A percentile compares a stretch with the other conserved stretches of the same genome.
phyloP scores from a whole-genome alignment of 2,888 invertebrate genomes.

The Nomada fucata region DNA sequence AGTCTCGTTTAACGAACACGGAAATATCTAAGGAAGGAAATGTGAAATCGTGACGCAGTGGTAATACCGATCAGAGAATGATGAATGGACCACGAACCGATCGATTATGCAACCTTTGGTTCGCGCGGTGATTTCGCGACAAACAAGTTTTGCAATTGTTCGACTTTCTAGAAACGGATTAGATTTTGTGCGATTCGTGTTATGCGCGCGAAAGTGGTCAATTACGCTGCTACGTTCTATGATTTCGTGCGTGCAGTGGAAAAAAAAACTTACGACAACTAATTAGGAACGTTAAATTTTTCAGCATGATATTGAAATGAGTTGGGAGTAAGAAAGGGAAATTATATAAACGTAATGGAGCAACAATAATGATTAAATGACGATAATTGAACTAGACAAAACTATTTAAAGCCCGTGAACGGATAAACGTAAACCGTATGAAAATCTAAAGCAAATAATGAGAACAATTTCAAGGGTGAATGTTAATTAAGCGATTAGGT shows the following conservation, averaged over 20 bases:
- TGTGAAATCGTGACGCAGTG: neutral
- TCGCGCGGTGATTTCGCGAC: neutral
- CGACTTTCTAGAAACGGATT: constrained; percentile 7
- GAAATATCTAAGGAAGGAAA: constrained; percentile 2
- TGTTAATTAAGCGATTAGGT: neutral
- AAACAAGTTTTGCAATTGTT: constrained; percentile 32
- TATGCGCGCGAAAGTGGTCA: constrained; percentile 5
- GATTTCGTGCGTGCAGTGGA: neutral
- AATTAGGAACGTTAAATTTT: too few species aligned
- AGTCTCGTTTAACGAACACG: neutral
- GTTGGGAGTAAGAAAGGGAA: too few species aligned
- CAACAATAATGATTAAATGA: too few species aligned
- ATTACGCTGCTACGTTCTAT: neutral
- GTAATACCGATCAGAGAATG: constrained; percentile 9
- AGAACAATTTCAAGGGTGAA: neutral
- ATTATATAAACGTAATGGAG: too few species aligned
- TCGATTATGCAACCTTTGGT: constrained; percentile 1
- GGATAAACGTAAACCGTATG: too few species aligned
- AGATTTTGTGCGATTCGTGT: neutral
- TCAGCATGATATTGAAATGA: too few species aligned
- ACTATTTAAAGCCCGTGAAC: neutral
- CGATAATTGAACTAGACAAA: too few species aligned
- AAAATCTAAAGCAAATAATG: too few species aligned
- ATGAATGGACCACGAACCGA: constrained; percentile 19
- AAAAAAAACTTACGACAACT: neutral